Evolutionary conservation across 2,888 invertebrate genomes (phyloP), one percentile per base, ranked within the genome.

Genomic region (Mesoligia furuncula): DNA sequence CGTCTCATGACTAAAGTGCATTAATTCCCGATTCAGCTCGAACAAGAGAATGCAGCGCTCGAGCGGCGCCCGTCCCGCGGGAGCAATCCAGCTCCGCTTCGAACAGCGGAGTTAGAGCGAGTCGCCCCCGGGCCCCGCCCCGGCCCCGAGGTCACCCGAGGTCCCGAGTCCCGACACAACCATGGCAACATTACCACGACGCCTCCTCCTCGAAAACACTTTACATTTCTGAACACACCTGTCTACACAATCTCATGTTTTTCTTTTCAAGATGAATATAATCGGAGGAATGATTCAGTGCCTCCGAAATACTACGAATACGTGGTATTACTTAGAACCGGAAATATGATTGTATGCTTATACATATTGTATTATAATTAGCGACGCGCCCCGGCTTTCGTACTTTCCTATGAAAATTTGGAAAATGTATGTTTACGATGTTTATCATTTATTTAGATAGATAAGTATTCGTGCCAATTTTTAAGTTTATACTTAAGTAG

Each of bases 151-250:
- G 39, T 9, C 31, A 31, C 39, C 39, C 39, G 39, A 9, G 13
- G 7, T 51, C 51, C 20, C 51, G 51, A 51, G 24, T 31, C n/a
- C 27, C 51, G 20, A n/a, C 17, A 62, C 45, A 7, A 31, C 15
- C 15, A 20, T 66, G 36, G 61, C 39, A 39, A 59, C 65, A 31
- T 51, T 20, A 61, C 13, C 11, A 20, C 51, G 51, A 20, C 39
- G 39, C 5, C 17, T 39, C 31, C 17, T 39, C 31, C 6, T 36
- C 13, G 24, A 54, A 45, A 69, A 27, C 36, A 68, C 42, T 70
- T 69, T 59, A 45, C 59, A 42, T 66, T 65, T 66, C 31, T 15
- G 31, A 80, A 36, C 13, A 61, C 20, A 39, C 64, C 57, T 77
- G 51, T n/a, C 42, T 39, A 39, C 57, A 80, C 27, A 57, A 39